These are phyloP conservation scores for Siniperca scherzeri DNA, from an alignment of 2,797 vertebrate genomes.

Conservation along the genomic window DNA sequence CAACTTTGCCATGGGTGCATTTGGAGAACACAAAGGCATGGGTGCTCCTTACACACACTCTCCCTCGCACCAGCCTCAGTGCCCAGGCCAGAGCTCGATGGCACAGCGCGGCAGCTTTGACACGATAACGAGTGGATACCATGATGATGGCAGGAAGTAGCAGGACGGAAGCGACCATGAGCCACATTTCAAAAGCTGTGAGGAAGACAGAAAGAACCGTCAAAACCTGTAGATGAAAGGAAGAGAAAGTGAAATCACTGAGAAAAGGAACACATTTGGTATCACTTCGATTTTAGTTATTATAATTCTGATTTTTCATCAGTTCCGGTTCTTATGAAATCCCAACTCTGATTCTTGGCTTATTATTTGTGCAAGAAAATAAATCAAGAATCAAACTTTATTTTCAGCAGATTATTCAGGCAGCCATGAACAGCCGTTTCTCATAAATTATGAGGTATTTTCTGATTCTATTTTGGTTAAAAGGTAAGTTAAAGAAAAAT, in stretches of 20 bases:
- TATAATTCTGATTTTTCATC: background rate
- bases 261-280: background rate
- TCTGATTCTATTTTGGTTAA: background rate
- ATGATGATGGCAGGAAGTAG: slow-evolving; percentile 69
- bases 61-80: slow-evolving; percentile 42
- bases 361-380: background rate
- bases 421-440: no score
- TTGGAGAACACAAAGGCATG: slow-evolving; percentile 80
- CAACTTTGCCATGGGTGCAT: slow-evolving; percentile 81
- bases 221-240: slow-evolving; percentile 4
- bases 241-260: background rate
- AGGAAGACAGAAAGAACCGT: background rate
- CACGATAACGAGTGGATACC: slow-evolving; percentile 32
- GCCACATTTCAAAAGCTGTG: slow-evolving; percentile 62
- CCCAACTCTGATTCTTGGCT: background rate
- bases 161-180: slow-evolving; percentile 49
- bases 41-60: slow-evolving; percentile 63
- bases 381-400: background rate
- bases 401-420: background rate
- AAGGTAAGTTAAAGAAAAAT: background rate
- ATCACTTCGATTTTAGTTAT: background rate
- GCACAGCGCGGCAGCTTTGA: slow-evolving; percentile 46
- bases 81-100: slow-evolving; percentile 45
- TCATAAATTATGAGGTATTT: background rate
- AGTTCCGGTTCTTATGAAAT: background rate